These are phyloP conservation scores for Nezara viridula DNA, from an alignment of 2,888 invertebrate genomes.

Conservation along the genomic window DNA sequence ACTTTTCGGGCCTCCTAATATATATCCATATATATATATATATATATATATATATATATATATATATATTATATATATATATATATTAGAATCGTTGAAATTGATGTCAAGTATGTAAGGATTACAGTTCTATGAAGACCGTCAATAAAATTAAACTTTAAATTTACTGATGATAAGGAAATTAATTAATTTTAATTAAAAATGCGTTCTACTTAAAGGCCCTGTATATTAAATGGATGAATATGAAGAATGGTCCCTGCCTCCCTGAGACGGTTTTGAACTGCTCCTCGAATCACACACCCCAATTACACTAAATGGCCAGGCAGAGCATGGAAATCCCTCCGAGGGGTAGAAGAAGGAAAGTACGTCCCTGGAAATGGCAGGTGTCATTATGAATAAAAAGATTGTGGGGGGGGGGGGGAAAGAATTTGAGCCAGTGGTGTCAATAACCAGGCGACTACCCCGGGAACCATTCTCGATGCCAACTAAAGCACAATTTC, in stretches of 20 bases:
- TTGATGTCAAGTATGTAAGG: too few relatives aligned
- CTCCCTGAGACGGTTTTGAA: background rate
- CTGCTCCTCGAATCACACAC: conserved; percentile 5
- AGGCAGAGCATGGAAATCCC: background rate
- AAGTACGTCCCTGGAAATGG: background rate
- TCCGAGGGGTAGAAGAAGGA: background rate
- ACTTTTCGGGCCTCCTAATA: too few relatives aligned
- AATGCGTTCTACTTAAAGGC: background rate
- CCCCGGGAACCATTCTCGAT: background rate
- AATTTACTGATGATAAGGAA: background rate
- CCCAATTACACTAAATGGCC: conserved; percentile 10
- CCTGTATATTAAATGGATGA: background rate
- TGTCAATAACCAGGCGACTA: background rate
- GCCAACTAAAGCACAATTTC: background rate
- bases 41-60: too few relatives aligned
- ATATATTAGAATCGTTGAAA: too few relatives aligned
- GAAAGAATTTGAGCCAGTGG: background rate
- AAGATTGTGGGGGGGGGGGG: background rate
- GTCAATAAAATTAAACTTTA: too few relatives aligned
- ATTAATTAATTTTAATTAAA: background rate
- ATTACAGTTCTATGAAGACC: too few relatives aligned
- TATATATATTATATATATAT: too few relatives aligned
- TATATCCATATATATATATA: too few relatives aligned
- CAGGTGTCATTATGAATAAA: conserved; percentile 23
- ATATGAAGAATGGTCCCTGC: background rate